These are phyloP conservation scores for Melikaiella ostensackeni DNA, from an alignment of 2,888 invertebrate genomes.

Conservation along the genomic window DNA sequence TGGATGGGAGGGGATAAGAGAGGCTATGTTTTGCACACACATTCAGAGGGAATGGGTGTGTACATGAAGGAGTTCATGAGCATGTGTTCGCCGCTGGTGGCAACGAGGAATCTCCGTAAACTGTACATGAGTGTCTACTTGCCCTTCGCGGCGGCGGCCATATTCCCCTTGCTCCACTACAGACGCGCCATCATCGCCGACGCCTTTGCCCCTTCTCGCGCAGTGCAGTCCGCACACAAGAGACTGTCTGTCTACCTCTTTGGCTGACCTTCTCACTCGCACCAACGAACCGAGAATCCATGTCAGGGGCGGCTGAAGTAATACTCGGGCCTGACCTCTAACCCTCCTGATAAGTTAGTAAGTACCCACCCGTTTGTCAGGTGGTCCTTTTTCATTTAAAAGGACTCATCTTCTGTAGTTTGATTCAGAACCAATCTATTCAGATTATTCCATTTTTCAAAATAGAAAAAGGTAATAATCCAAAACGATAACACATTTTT, in stretches of 20 bases:
- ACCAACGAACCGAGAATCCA: not conserved
- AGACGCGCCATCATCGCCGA: constrained; percentile 56
- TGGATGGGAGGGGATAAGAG: not conserved
- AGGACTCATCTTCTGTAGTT: too few species aligned
- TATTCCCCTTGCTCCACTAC: constrained; percentile 41
- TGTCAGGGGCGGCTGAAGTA: constrained; percentile 4
- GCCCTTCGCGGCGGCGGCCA: constrained; percentile 50
- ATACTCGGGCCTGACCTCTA: not conserved
- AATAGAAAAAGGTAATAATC: too few species aligned
- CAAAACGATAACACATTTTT: too few species aligned
- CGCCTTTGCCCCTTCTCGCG: constrained; percentile 61
- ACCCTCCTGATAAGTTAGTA: not conserved
- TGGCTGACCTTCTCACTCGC: constrained; percentile 27
- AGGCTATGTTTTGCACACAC: not conserved
- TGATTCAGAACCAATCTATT: too few species aligned
- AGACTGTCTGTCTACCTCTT: constrained; percentile 38
- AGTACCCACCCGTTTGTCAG: not conserved
- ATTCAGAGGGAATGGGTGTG: not conserved
- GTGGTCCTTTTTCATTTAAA: not conserved
- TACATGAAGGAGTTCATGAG: constrained; percentile 16
- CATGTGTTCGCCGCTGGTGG: constrained; percentile 55
- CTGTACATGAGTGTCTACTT: constrained; percentile 60
- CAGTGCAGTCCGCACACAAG: constrained; percentile 46
- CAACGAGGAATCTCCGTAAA: constrained; percentile 66
- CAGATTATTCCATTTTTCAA: too few species aligned